A percentile compares a stretch with the other conserved stretches of the same genome.
These are phyloP conservation scores for Pyrrhura leucotis DNA, from an alignment of 2,797 vertebrate genomes.

Conservation along the genomic window DNA sequence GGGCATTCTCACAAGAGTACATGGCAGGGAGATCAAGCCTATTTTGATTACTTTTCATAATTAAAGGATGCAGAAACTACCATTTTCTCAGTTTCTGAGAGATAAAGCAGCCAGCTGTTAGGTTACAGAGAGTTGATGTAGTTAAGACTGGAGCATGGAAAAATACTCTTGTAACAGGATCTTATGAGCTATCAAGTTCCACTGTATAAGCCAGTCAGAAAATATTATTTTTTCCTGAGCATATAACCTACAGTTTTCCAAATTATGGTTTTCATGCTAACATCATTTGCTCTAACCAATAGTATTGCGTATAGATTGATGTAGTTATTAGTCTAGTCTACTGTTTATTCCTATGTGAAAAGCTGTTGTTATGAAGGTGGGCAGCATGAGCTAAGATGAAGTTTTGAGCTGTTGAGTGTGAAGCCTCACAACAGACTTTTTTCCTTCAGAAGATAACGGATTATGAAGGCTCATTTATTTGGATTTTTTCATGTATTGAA, in stretches of 20 bases:
- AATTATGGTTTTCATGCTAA: not conserved
- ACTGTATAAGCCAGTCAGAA: not conserved
- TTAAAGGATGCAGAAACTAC: not conserved
- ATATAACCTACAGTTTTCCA: not conserved
- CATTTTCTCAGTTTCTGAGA: not conserved
- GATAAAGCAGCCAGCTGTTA: not conserved
- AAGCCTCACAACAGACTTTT: not conserved
- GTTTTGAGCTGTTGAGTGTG: not conserved
- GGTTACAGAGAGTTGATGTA: not conserved
- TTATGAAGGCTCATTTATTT: not conserved
- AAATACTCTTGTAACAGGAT: not conserved
- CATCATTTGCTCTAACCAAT: not conserved
- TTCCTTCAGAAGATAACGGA: not conserved
- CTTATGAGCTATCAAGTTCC: not conserved
- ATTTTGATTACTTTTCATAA: not conserved
- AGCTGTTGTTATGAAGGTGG: not conserved
- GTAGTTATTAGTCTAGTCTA: not conserved
- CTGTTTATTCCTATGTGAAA: not conserved
- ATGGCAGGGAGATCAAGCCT: not conserved
- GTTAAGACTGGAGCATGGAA: not conserved
- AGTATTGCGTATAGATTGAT: not conserved
- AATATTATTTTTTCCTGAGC: not conserved
- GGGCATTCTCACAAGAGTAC: not conserved
- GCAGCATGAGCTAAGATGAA: not conserved
- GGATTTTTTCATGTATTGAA: not conserved